These are phyloP conservation scores for Corynorhinus townsendii DNA, from an alignment of 2,113 vertebrate genomes.

Conservation along the genomic window DNA sequence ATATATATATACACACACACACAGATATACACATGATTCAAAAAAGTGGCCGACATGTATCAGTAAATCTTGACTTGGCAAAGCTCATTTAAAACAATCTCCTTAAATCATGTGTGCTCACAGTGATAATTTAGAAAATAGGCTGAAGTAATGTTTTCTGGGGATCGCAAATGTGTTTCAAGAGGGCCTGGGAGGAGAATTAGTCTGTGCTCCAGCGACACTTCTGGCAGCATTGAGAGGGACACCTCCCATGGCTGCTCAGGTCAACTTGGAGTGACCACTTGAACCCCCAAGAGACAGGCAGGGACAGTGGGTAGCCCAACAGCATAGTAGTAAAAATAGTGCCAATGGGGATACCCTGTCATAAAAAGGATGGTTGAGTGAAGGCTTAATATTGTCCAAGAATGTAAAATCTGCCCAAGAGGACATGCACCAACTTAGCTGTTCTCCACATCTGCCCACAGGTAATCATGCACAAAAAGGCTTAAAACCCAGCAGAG, in stretches of 20 bases:
- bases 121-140: constrained; percentile 13
- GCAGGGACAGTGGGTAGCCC: not conserved
- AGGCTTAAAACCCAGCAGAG: not conserved
- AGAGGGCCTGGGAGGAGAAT: not conserved
- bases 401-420: not conserved
- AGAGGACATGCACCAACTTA: not conserved
- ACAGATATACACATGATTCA: constrained; percentile 15
- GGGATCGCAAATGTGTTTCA: not conserved
- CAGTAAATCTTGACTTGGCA: constrained; percentile 48
- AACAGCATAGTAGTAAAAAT: not conserved
- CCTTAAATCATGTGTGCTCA: not conserved
- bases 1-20: not conserved
- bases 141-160: not conserved
- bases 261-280: not conserved
- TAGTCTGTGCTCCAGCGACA: not conserved
- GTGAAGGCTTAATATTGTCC: not conserved
- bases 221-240: not conserved
- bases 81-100: constrained; percentile 58
- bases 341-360: not conserved
- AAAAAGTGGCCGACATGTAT: constrained; percentile 34
- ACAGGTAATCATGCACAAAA: not conserved
- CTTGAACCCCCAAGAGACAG: not conserved
- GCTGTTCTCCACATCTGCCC: not conserved
- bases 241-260: too few species aligned
- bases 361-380: not conserved